These are phyloP conservation scores for Lepas anatifera DNA, from an alignment of 2,888 invertebrate genomes.

Conservation along the genomic window DNA sequence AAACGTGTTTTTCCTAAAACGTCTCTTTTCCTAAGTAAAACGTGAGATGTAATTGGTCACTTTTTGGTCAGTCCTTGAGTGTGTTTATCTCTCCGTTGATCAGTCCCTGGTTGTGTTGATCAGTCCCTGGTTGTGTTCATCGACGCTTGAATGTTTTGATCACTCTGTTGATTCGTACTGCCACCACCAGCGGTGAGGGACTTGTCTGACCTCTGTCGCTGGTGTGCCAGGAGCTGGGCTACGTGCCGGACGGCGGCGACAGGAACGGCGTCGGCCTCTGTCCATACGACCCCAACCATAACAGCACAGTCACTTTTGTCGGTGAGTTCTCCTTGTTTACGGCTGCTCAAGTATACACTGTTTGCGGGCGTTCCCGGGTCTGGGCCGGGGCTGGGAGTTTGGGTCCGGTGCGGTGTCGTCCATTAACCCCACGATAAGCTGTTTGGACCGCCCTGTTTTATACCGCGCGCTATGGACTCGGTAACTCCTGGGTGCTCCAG, in stretches of 20 bases:
- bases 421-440: no score
- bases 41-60: neutral
- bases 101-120: neutral
- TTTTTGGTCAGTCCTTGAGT: neutral
- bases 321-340: slow-evolving; percentile 34
- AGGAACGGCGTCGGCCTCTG: slow-evolving; percentile 29
- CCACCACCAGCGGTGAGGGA: no score
- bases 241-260: slow-evolving; percentile 15
- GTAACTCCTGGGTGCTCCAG: no score
- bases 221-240: neutral
- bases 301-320: slow-evolving; percentile 37
- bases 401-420: no score
- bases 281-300: slow-evolving; percentile 40
- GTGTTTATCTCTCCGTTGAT: neutral
- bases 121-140: neutral
- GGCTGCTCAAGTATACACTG: no score
- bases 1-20: no score
- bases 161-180: neutral
- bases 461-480: no score
- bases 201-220: neutral
- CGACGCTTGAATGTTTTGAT: neutral
- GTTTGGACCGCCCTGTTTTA: no score
- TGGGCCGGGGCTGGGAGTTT: no score
- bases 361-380: no score
- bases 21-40: neutral